Base-by-base conservation (phyloP, 2,888 invertebrate species). In the Coremacera marginata region DNA sequence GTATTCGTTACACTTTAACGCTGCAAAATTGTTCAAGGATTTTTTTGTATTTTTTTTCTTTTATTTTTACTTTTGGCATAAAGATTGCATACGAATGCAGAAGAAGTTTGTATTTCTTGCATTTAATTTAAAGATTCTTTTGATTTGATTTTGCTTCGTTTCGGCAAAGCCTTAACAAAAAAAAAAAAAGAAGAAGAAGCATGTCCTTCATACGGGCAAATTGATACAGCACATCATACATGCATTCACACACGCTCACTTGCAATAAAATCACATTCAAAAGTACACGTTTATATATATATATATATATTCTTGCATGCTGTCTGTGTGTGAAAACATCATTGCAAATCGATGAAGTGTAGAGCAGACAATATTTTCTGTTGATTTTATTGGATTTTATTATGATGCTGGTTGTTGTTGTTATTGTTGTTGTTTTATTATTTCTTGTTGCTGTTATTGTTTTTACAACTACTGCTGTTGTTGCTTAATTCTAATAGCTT, bases 81-180 rank as follows among this genome's bases (percentile, higher is more conserved):
- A 44, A 11, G 14, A 44, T 14, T 44, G 14, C 44, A 44, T 44
- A 14, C 14, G 44, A 67, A 51, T 72, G 44, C n/a, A 67, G 19
- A 57, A 78, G 71, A 67, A 70, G 25, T 14, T 74, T 75, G 37
- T 77, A 75, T 71, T 67, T 75, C 67, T 62, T 79, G 77, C 75
- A 79, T 75, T 77, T 79, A 77, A 79, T 79, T 77, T 79, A 77
- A 77, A 77, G 62, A 77, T 68, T 44, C 44, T 1, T 44, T 44
- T 44, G 44, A 44, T 44, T 44, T 44, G 44, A 44, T 11, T n/a
- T n/a, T 44, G 44, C 44, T 44, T 11, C 44, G 44, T 44, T 44
- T 44, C 11, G 44, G 11, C 11, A 44, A 44, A 44, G 44, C 44
- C 44, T 44, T 44, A 44, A 44, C 44, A 44, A 11, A n/a, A n/a